Evolutionary conservation across 2,888 invertebrate genomes (phyloP).

Genomic region (Kuschelorhynchus macadamiae): DNA sequence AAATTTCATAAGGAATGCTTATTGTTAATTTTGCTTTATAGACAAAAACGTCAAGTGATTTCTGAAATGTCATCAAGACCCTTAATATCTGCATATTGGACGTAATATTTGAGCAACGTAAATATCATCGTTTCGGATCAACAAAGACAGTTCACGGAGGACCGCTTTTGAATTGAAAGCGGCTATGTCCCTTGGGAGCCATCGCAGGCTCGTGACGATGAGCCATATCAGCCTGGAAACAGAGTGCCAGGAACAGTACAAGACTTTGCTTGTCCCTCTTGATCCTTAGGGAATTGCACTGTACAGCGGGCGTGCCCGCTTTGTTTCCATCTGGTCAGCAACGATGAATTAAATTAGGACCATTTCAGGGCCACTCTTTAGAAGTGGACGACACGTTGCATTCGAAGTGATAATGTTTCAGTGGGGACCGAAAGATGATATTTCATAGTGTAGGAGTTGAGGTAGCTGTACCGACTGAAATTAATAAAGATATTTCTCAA

Average conservation of each 20-base stretch:
- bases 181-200: slow-evolving; percentile 26
- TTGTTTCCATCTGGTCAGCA: slow-evolving; percentile 36
- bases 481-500: no score
- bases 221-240: slow-evolving; percentile 36
- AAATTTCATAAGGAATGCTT: no score
- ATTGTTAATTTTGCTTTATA: no score
- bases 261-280: slow-evolving; percentile 30
- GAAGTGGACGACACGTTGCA: neutral
- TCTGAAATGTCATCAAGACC: neutral
- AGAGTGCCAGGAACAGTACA: slow-evolving; percentile 34
- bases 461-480: no score
- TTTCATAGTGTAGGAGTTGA: no score
- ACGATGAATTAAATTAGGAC: slow-evolving; percentile 28
- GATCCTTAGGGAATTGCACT: slow-evolving; percentile 26
- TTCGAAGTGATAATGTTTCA: neutral
- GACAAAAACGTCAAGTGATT: no score
- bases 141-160: slow-evolving; percentile 28
- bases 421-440: neutral
- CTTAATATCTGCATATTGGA: neutral
- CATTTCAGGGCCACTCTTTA: slow-evolving; percentile 27
- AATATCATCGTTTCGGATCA: slow-evolving; percentile 42
- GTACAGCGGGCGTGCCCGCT: slow-evolving; percentile 25
- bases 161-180: slow-evolving; percentile 29
- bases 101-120: slow-evolving; percentile 28
- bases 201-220: slow-evolving; percentile 38